These are phyloP conservation scores for Scomberomorus guttatus DNA, from an alignment of 2,797 vertebrate genomes.

Conservation along the genomic window DNA sequence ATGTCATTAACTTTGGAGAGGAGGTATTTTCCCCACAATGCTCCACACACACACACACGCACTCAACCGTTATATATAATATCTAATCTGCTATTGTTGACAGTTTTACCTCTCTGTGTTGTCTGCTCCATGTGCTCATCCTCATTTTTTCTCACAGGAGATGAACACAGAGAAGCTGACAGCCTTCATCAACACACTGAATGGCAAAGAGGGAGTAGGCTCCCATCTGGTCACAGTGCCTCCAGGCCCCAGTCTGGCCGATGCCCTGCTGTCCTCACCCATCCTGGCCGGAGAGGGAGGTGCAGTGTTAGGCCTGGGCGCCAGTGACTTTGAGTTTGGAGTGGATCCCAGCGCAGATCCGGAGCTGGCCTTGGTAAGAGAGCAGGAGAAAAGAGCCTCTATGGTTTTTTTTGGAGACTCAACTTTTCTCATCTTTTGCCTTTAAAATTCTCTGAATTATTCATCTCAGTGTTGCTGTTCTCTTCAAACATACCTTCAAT, in stretches of 20 bases:
- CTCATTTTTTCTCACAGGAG: conserved; percentile 81
- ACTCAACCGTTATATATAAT: background rate
- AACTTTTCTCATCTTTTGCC: background rate
- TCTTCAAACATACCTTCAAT: background rate
- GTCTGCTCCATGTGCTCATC: conserved; percentile 80
- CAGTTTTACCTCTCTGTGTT: background rate
- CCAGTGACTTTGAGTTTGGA: conserved; percentile 96
- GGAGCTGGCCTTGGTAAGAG: conserved; percentile 93
- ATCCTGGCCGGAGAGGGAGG: conserved; percentile 96
- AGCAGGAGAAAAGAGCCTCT: background rate
- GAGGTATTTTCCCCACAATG: conserved; percentile 81
- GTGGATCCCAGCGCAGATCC: conserved; percentile 96
- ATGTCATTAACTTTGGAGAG: conserved; percentile 97
- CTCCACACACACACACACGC: background rate
- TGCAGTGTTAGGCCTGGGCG: conserved; percentile 90
- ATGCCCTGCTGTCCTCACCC: conserved; percentile 95
- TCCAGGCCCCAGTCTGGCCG: conserved; percentile 94
- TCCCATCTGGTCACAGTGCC: conserved; percentile 97
- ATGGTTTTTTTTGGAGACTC: background rate
- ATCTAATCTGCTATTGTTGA: background rate
- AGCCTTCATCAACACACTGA: conserved; percentile 94
- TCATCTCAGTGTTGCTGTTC: background rate
- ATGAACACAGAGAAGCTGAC: conserved; percentile 97
- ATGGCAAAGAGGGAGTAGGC: conserved; percentile 95
- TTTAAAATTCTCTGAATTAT: background rate